A percentile compares a stretch with the other conserved stretches of the same genome.
phyloP scores from a whole-genome alignment of 1,140 invertebrate genomes.

The Cyclina sinensis region DNA sequence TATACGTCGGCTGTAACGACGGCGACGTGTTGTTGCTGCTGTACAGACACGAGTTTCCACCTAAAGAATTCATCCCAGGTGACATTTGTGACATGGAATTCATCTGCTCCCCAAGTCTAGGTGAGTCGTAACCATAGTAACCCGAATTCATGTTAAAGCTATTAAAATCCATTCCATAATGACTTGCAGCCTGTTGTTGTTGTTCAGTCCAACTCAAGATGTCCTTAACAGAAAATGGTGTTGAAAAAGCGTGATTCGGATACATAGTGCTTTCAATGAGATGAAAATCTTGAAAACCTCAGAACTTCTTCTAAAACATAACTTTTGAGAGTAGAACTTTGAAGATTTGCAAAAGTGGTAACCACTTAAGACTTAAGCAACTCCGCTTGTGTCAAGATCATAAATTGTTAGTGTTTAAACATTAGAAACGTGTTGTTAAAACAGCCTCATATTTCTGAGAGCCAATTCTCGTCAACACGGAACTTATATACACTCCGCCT shows the following conservation, averaged over 20 bases:
- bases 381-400: constrained; percentile 67
- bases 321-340: constrained; percentile 67
- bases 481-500: not conserved
- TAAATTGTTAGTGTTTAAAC: constrained; percentile 71
- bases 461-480: constrained; percentile 40
- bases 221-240: constrained; percentile 67
- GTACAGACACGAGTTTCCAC: constrained; percentile 61
- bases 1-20: constrained; percentile 65
- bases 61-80: constrained; percentile 44
- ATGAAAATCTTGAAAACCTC: constrained; percentile 67
- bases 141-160: constrained; percentile 56
- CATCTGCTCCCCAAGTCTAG: constrained; percentile 56
- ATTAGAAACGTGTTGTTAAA: constrained; percentile 63
- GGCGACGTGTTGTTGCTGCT: constrained; percentile 60
- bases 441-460: constrained; percentile 3
- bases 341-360: constrained; percentile 69
- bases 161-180: constrained; percentile 70
- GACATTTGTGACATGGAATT: constrained; percentile 58
- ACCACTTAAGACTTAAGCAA: constrained; percentile 69
- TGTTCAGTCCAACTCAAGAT: constrained; percentile 67
- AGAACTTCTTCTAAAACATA: constrained; percentile 60
- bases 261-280: constrained; percentile 68
- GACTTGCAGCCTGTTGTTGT: constrained; percentile 37
- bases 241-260: constrained; percentile 68
- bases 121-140: constrained; percentile 57